Percentiles rank a stretch among this genome's conserved stretches.
Conservation (phyloP, 1,140 invertebrate species). For the Aphelinus atriplicis region DNA sequence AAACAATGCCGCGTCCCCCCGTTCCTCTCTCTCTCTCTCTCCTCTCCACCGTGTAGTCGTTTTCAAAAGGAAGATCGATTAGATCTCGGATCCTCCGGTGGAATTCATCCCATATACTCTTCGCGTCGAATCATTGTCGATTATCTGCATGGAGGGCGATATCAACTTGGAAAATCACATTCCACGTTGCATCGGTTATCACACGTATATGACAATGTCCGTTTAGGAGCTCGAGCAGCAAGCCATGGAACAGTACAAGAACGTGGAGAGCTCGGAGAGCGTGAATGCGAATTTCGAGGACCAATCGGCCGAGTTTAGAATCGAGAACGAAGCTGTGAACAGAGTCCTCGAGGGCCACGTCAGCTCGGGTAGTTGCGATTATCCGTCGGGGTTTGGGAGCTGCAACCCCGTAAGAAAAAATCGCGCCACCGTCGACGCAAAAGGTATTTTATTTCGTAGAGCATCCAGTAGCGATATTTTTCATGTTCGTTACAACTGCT, state of each 20-base stretch:
- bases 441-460: slow-evolving; percentile 13
- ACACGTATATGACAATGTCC: background rate
- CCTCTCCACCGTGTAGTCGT: no score
- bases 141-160: background rate
- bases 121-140: no score
- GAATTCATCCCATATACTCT: no score
- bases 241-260: slow-evolving; percentile 57
- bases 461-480: no score
- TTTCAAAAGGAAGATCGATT: no score
- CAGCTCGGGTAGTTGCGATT: background rate
- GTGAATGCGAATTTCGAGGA: slow-evolving; percentile 16
- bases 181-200: background rate
- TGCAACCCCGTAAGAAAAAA: slow-evolving; percentile 43
- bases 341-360: background rate
- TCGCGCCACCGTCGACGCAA: slow-evolving; percentile 2
- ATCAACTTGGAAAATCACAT: background rate
- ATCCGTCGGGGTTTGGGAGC: slow-evolving; percentile 47
- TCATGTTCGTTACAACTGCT: no score
- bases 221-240: slow-evolving; percentile 59
- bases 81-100: no score
- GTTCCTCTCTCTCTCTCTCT: no score
- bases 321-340: background rate
- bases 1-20: no score
- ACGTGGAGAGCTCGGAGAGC: slow-evolving; percentile 41
- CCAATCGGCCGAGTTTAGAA: background rate